Evolutionary conservation across 1,140 invertebrate genomes (phyloP), one percentile per base, ranked within the genome.

Genomic region (Branchinecta lynchi): DNA sequence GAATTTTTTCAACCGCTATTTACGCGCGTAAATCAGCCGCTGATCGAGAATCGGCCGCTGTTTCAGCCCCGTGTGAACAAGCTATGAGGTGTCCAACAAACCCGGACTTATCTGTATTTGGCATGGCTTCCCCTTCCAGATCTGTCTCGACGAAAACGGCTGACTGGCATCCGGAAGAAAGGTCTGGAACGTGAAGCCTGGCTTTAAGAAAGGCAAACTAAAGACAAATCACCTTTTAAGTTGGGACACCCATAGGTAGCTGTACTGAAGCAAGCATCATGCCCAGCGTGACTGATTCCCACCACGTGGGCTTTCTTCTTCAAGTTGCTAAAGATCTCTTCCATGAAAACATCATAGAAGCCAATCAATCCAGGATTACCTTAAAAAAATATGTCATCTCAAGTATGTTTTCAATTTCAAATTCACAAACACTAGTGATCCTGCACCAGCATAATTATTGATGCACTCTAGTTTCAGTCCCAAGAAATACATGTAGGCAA

Each of bases 301-400:
- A 88, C 89, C 7, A 92, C 83, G 45, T 87, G 86, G 67, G 84
- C 79, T 68, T 82, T 78, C 15, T 77, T 74, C 7, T 82, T 73
- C 68, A 77, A 78, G 73, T 81, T 80, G 51, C 79, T 73, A 74
- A 88, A 83, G 2, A 92, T 67, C 0, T 79, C 76, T 71, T 82
- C 77, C 69, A 87, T 81, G 75, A 92, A 92, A 74, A 82, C 80
- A 44, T 83, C 81, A 75, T 93, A 92, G 76, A 86, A 91, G 66
- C 82, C 81, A 8, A 86, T 82, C 20, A 87, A 71, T 20, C 86
- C 86, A 65, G 88, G 88, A 78, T 90, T 89, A 21, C 87, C 89
- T 74, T 83, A 79, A 60, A 60, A 60, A 32, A 32, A 32, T 32
- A 32, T 3, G 32, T 5, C 5, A 5, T 32, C 32, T 32, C 32